Base-by-base conservation (phyloP, 2,888 invertebrate species). In the Argyresthia goedartella region DNA sequence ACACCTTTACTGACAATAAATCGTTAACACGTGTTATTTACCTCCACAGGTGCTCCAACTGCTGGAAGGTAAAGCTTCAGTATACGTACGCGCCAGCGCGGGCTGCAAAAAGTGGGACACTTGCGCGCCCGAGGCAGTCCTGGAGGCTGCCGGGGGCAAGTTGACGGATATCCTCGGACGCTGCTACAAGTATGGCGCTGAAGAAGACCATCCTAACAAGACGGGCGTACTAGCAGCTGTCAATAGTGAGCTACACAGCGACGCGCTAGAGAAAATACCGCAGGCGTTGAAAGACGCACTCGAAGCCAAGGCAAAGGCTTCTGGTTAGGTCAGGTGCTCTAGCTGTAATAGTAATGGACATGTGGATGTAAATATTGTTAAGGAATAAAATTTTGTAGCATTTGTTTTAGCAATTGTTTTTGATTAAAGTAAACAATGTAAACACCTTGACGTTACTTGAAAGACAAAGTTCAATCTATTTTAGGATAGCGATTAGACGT, bases 31-130 rank as follows among this genome's bases (percentile, higher is more conserved):
- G n/a, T 39, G 10, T 39, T 39, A 9, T 11, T 8, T 8, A 39
- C 9, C 39, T 45, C 25, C 69, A 15, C 66, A 95, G 95, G 95
- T 96, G 1, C 74, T 98, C 64, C 88, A 96, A 59, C 77, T 99
- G 49, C 82, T 99, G 54, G 99, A 99, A 84, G 99, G 98, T 0
- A 91, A 91, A 67, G 98, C 98, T 0, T 96, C 99, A 66, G 96
- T 98, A 0, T 99, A 99, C 71, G 95, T 99, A 1, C 99, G 97
- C 79, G 97, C 99, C 0, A 97, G 96, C 66, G 88, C 91, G 16
- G 99, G 99, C 0, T 97, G 96, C 70, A 99, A 99, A 78, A 96
- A 97, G 73, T 99, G 99, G 99, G 99, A 99, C 76, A 99, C 99
- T 0, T 99, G 99, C 76, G 99, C 97, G 0, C 98, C 99, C 0